phyloP scores from a whole-genome alignment of 2,888 invertebrate genomes.

The Euplagia quadripunctaria region DNA sequence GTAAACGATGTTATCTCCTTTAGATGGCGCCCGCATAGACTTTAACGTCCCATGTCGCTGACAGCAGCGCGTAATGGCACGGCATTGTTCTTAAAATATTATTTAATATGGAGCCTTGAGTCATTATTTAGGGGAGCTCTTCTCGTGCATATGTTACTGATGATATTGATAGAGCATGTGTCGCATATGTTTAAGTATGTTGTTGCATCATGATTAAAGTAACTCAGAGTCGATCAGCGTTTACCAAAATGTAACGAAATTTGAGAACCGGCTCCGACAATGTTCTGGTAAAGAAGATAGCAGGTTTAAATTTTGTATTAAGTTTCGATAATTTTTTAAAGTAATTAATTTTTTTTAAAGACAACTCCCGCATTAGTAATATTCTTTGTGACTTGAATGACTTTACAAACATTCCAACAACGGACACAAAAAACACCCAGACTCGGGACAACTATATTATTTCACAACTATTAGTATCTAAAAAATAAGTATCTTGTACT shows the following conservation, averaged over 20 bases:
- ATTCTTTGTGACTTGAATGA: too few species aligned
- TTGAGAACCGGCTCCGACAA: neutral
- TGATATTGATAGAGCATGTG: conserved; percentile 11
- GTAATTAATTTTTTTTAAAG: too few species aligned
- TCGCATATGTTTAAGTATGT: neutral
- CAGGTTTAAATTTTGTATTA: neutral
- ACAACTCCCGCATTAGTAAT: too few species aligned
- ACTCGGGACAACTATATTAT: too few species aligned
- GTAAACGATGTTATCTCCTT: conserved; percentile 22
- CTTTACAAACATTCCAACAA: too few species aligned
- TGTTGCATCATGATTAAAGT: neutral
- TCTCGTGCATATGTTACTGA: conserved; percentile 4
- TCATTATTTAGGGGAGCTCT: neutral
- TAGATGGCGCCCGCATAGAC: conserved; percentile 33
- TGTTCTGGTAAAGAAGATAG: neutral
- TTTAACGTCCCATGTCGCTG: conserved; percentile 22
- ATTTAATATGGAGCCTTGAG: neutral
- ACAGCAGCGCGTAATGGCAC: conserved; percentile 11
- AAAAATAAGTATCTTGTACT: too few species aligned
- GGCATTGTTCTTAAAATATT: conserved; percentile 23
- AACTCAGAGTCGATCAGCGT: neutral
- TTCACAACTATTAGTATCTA: too few species aligned
- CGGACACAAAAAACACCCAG: too few species aligned
- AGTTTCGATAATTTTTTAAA: neutral
- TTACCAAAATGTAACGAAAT: neutral